Evolutionary conservation across 2,888 invertebrate genomes (phyloP).

Genomic region (Cheilosia vernalis): DNA sequence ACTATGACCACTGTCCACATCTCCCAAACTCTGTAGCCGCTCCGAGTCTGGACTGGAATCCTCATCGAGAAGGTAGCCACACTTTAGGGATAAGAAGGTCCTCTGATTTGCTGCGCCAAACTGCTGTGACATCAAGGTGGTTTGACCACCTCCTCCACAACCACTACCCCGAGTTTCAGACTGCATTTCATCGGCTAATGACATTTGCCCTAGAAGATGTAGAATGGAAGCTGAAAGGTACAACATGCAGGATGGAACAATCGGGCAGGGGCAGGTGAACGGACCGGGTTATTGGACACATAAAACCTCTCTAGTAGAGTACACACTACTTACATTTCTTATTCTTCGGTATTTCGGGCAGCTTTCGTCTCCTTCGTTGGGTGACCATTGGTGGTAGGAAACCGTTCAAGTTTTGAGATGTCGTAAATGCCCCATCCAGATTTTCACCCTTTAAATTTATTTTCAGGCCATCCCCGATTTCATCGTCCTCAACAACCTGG

Average conservation of each 20-base stretch:
- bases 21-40: conserved; percentile 88
- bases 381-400: conserved; percentile 81
- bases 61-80: conserved; percentile 90
- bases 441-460: conserved; percentile 80
- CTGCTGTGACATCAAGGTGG: conserved; percentile 58
- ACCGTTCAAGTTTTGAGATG: conserved; percentile 81
- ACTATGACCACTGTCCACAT: conserved; percentile 95
- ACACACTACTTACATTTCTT: conserved; percentile 89
- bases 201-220: conserved; percentile 85
- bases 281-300: conserved; percentile 56
- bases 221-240: conserved; percentile 86
- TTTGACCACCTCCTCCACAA: conserved; percentile 56
- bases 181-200: conserved; percentile 82
- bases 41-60: conserved; percentile 95
- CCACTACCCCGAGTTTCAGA: conserved; percentile 70
- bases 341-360: conserved; percentile 95
- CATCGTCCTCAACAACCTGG: conserved; percentile 83
- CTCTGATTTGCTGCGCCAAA: conserved; percentile 79
- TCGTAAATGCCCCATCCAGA: conserved; percentile 80
- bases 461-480: conserved; percentile 83
- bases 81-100: conserved; percentile 88
- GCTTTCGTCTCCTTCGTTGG: conserved; percentile 90
- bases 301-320: conserved; percentile 56
- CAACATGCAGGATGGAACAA: conserved; percentile 58
- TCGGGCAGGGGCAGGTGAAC: conserved; percentile 28